A percentile compares a stretch with the other conserved stretches of the same genome.
Evolutionary conservation across 2,888 invertebrate genomes (phyloP).

Genomic region (Cataglyphis livida): DNA sequence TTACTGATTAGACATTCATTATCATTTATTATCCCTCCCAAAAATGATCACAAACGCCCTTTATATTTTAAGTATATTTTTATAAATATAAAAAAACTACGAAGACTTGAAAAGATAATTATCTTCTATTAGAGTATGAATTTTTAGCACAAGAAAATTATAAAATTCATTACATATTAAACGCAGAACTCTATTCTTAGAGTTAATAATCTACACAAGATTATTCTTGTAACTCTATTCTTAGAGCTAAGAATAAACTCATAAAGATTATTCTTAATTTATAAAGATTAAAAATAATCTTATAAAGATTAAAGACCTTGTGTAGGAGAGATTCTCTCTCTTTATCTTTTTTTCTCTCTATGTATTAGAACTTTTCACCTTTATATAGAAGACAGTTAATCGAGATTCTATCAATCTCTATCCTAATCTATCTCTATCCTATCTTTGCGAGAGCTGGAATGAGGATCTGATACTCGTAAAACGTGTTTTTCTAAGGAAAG

Average conservation of each 20-base stretch:
- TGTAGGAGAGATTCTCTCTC: neutral
- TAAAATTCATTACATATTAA: neutral
- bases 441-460: neutral
- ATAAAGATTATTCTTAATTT: neutral
- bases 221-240: too few relatives aligned
- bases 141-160: too few relatives aligned
- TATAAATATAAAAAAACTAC: neutral
- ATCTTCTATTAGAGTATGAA: neutral
- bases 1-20: neutral
- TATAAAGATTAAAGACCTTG: neutral
- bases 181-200: neutral
- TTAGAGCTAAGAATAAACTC: too few relatives aligned
- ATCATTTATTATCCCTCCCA: neutral
- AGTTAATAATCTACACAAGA: too few relatives aligned
- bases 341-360: neutral
- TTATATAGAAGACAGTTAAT: neutral
- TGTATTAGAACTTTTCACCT: neutral
- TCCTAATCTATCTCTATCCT: neutral
- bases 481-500: conserved; percentile 33
- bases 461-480: conserved; percentile 13
- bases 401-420: conserved; percentile 18
- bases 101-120: neutral
- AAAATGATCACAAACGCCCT: neutral
- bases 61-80: neutral
- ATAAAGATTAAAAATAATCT: neutral